These are phyloP conservation scores for Philantomba maxwellii DNA, from an alignment of 2,113 vertebrate species.

Conservation along the genomic window DNA sequence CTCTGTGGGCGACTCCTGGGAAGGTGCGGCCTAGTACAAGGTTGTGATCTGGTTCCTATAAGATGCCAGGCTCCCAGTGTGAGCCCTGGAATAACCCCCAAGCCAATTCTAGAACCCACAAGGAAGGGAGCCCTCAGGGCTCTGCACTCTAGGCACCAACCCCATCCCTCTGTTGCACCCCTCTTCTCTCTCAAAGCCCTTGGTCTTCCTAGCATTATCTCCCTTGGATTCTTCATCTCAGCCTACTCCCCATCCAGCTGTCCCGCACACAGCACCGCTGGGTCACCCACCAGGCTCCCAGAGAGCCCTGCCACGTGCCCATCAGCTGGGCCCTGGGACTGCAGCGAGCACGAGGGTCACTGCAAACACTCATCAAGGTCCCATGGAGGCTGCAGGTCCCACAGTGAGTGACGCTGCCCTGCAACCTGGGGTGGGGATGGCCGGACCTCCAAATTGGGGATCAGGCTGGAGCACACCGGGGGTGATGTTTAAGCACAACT, in stretches of 20 bases:
- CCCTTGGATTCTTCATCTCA: not conserved
- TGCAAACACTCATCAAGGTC: not conserved
- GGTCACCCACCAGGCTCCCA: not conserved
- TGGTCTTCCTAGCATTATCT: not conserved
- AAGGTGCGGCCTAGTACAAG: rapidly evolving
- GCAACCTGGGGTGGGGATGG: not conserved
- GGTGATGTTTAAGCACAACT: not conserved
- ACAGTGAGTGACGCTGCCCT: too few species aligned
- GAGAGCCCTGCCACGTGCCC: not conserved
- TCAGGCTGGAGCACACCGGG: not conserved
- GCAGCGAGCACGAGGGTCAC: not conserved
- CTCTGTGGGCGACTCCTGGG: not conserved
- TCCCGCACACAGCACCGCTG: rapidly evolving
- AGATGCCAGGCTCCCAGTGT: not conserved
- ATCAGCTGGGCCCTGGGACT: not conserved
- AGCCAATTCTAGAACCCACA: not conserved
- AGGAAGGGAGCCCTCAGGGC: not conserved
- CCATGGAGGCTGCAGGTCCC: not conserved
- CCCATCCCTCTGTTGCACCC: not conserved
- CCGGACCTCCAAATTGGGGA: not conserved
- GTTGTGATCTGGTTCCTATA: not conserved
- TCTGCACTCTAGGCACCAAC: not conserved
- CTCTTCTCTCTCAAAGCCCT: not conserved
- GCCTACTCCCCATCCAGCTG: not conserved
- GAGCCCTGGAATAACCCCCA: not conserved